Base-by-base conservation (phyloP, 2,113 vertebrate genomes). In the Silurus glanis region DNA sequence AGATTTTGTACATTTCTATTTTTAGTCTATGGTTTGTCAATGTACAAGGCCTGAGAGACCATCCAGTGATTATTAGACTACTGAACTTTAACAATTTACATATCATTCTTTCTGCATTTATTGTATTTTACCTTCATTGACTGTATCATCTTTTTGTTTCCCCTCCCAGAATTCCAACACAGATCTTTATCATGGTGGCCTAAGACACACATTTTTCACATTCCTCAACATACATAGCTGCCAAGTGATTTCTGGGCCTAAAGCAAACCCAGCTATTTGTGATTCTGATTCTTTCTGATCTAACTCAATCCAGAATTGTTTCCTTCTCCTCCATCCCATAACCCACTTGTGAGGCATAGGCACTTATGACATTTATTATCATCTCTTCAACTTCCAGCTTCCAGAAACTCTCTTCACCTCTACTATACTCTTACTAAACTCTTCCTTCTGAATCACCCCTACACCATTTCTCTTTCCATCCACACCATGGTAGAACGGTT, bases 151-250 rank as follows among this genome's bases (percentile, higher is more conserved):
- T 82, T 56, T 75, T 55, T 13, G 9, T 21, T 58, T 78, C 49
- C 55, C 25, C 71, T 47, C 58, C 13, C 56, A 84, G 45, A 85
- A 86, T 82, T 90, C 51, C 67, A 56, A 47, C 37, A n/a, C 56
- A 61, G 83, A 88, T 81, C 56, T 61, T n/a, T 83, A 87, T 88
- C 84, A 37, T 55, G 3, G 19, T 58, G 37, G 49, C 66, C 9
- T 37, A 53, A 14, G n/a, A 51, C 80, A 37, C 17, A 10, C 51
- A 58, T 56, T 58, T 58, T 19, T 47, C 28, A 59, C 85, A 76
- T 90, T 88, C 87, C 85, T 75, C 9, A 75, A 47, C 7, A 23
- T 58, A 45, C 19, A 82, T 28, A 69, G 59, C 55, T 51, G 71
- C 9, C 25, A 14, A 53, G 62, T 75, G 13, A 66, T 45, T 74